These are phyloP conservation scores for Rhizoglyphus robini DNA, from an alignment of 1,140 invertebrate genomes.

Conservation along the genomic window DNA sequence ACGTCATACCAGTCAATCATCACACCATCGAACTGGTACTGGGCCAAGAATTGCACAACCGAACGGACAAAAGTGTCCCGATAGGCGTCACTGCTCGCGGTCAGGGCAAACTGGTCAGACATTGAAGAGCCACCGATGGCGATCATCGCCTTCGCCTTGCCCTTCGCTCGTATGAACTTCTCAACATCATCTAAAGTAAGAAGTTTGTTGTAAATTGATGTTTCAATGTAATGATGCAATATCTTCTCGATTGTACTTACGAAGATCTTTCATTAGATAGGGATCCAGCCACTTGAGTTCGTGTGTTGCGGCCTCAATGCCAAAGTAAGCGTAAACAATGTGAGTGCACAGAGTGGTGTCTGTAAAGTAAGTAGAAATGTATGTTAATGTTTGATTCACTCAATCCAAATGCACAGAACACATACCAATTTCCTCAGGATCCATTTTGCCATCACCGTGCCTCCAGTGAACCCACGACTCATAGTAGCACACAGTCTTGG, in stretches of 20 bases:
- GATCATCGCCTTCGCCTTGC: constrained; percentile 17
- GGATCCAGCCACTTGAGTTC: constrained; percentile 9
- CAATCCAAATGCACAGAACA: background rate
- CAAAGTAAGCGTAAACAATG: constrained; percentile 13
- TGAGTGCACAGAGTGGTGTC: constrained; percentile 12
- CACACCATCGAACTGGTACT: constrained; percentile 14
- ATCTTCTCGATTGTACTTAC: constrained; percentile 4
- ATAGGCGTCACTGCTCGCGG: constrained; percentile 8
- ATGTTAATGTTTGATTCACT: background rate
- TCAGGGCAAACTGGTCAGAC: constrained; percentile 13
- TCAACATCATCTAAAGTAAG: constrained; percentile 20
- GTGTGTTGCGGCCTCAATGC: background rate
- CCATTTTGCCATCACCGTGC: constrained; percentile 10
- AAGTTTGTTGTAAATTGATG: too few relatives aligned
- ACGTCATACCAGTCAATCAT: constrained; percentile 19
- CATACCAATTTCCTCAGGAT: constrained; percentile 14
- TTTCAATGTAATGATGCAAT: background rate
- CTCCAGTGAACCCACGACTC: constrained; percentile 14
- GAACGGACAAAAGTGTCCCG: constrained; percentile 8
- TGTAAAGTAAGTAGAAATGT: background rate
- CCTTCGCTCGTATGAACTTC: constrained; percentile 4
- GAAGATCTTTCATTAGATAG: constrained; percentile 10
- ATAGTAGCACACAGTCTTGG: constrained; percentile 17
- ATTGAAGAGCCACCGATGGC: constrained; percentile 15
- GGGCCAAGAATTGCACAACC: constrained; percentile 2